A percentile compares a stretch with the other conserved stretches of the same genome.
phyloP scores from a whole-genome alignment of 1,140 invertebrate genomes.

The Conus ventricosus region DNA sequence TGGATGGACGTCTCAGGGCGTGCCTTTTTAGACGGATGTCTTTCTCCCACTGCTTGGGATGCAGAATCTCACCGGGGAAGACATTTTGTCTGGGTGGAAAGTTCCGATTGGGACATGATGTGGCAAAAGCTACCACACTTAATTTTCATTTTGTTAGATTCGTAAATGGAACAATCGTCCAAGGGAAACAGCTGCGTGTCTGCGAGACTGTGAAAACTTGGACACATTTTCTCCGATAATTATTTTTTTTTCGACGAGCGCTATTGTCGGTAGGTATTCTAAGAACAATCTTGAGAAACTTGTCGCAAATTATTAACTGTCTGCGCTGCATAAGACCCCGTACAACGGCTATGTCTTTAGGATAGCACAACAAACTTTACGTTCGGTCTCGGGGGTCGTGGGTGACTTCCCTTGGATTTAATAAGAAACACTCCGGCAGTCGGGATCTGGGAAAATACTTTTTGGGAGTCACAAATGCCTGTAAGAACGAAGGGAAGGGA shows the following conservation, averaged over 20 bases:
- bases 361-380: neutral
- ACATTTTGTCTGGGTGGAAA: too few species aligned
- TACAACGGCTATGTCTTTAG: neutral
- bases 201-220: neutral
- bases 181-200: conserved; percentile 3
- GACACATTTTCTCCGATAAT: neutral
- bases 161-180: neutral
- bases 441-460: too few species aligned
- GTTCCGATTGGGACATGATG: too few species aligned
- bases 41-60: too few species aligned
- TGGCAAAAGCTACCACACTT: too few species aligned
- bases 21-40: too few species aligned
- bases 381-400: neutral
- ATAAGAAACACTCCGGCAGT: too few species aligned
- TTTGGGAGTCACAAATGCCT: too few species aligned
- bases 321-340: neutral
- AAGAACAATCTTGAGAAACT: neutral
- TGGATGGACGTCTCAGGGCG: too few species aligned
- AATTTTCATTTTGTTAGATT: neutral
- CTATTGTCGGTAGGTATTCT: neutral
- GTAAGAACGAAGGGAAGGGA: too few species aligned
- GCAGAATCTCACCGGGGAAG: too few species aligned
- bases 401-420: neutral
- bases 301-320: neutral
- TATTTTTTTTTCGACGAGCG: neutral